Conservation (phyloP, 2,888 invertebrate species). For the Aspidiotus destructor region DNA sequence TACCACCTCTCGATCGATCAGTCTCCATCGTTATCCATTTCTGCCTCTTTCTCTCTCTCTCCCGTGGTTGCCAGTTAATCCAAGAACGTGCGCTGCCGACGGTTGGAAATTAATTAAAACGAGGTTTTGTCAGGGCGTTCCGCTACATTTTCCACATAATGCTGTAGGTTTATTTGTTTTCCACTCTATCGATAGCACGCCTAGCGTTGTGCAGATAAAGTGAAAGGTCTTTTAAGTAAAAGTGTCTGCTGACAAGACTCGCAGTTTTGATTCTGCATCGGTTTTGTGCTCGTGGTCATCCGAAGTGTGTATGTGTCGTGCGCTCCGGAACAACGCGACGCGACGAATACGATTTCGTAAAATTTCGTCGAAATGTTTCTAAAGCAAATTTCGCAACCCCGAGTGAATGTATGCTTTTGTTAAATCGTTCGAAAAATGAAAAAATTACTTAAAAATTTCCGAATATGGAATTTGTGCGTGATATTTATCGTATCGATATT, state of each 20-base stretch:
- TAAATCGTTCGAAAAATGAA: background rate
- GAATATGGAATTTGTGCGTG: constrained; percentile 4
- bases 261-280: constrained; percentile 14
- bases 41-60: too few relatives aligned
- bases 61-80: too few relatives aligned
- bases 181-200: constrained; percentile 23
- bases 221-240: constrained; percentile 22
- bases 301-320: background rate
- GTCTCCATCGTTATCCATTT: too few relatives aligned
- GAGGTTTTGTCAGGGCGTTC: constrained; percentile 18
- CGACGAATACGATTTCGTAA: background rate
- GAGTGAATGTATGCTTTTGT: background rate
- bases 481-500: constrained; percentile 9
- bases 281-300: constrained; percentile 24
- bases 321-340: background rate
- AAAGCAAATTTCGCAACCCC: background rate
- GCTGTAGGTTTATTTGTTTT: constrained; percentile 25
- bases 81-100: constrained; percentile 11
- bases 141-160: constrained; percentile 31
- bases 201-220: constrained; percentile 10
- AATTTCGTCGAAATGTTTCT: background rate
- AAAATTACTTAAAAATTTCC: background rate
- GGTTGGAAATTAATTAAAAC: constrained; percentile 3
- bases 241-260: constrained; percentile 7
- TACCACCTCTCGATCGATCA: too few relatives aligned